Percentiles rank a stretch among this genome's conserved stretches.
phyloP scores from a whole-genome alignment of 2,797 vertebrate species.

The Percopsis omiscomaycus region DNA sequence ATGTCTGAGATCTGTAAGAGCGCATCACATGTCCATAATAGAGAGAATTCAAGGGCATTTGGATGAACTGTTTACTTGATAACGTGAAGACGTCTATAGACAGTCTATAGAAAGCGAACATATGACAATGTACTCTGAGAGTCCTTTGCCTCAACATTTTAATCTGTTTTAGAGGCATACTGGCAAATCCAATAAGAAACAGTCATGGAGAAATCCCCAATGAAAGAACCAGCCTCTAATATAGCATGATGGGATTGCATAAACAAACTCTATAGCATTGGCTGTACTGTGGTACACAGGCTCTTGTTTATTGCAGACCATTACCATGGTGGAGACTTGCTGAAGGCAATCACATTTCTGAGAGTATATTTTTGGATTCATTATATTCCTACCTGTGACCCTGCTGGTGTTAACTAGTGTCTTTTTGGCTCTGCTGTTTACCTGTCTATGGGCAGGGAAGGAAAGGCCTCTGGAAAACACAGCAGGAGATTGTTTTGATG shows the following conservation, averaged over 20 bases:
- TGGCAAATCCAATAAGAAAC: constrained; percentile 1
- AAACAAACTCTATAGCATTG: neutral
- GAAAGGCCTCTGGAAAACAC: neutral
- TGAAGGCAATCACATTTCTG: neutral
- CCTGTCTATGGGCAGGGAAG: neutral
- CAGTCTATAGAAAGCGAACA: no score
- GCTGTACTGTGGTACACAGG: neutral
- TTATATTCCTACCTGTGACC: constrained; percentile 11
- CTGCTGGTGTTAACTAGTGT: constrained; percentile 11
- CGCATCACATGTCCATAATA: no score
- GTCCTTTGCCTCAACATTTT: constrained; percentile 6
- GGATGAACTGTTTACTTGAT: neutral
- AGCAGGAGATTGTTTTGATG: neutral
- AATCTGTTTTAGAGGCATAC: neutral
- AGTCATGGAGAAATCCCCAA: neutral
- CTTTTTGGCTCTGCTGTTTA: neutral
- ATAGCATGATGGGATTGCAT: neutral
- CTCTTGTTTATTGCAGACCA: neutral
- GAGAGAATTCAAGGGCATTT: neutral
- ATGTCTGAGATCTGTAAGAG: neutral
- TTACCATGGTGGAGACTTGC: neutral
- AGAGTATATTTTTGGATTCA: constrained; percentile 8
- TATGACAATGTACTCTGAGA: neutral
- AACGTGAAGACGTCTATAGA: no score
- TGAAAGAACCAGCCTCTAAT: constrained; percentile 1